Evolutionary conservation across 2,888 invertebrate species (phyloP).

Genomic region (Drosophila neutralis): DNA sequence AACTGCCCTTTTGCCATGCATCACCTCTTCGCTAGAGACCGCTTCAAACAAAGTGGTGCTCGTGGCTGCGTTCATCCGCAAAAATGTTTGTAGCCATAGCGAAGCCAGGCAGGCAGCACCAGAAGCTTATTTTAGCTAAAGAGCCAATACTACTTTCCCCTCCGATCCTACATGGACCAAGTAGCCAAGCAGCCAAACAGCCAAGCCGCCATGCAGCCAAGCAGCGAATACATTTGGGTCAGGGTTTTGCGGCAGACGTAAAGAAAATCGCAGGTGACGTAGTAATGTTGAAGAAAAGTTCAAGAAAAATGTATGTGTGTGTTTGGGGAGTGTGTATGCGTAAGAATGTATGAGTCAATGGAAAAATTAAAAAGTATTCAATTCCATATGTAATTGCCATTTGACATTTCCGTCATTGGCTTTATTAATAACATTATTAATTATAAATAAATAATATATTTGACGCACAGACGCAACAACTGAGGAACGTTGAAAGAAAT

Average conservation of each 20-base stretch:
- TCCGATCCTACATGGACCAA: background rate
- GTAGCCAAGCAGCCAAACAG: background rate
- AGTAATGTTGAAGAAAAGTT: conserved; percentile 35
- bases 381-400: conserved; percentile 19
- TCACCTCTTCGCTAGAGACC: conserved; percentile 20
- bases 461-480: too few relatives aligned
- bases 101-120: conserved; percentile 46
- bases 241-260: conserved; percentile 64
- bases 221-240: conserved; percentile 62
- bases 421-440: background rate
- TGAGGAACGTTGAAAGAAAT: background rate
- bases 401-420: background rate
- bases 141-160: conserved; percentile 10
- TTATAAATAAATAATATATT: background rate
- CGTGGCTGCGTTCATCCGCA: conserved; percentile 74
- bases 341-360: conserved; percentile 8
- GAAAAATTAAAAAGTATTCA: conserved; percentile 19
- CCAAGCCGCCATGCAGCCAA: background rate
- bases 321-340: background rate
- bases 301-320: conserved; percentile 12
- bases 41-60: conserved; percentile 71
- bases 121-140: conserved; percentile 61
- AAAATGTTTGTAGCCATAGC: conserved; percentile 70
- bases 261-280: conserved; percentile 57
- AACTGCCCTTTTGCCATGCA: background rate